Percentiles rank a stretch among this genome's conserved stretches.
Evolutionary conservation across 2,113 vertebrate species (phyloP).

Genomic region (Epinephelus fuscoguttatus): DNA sequence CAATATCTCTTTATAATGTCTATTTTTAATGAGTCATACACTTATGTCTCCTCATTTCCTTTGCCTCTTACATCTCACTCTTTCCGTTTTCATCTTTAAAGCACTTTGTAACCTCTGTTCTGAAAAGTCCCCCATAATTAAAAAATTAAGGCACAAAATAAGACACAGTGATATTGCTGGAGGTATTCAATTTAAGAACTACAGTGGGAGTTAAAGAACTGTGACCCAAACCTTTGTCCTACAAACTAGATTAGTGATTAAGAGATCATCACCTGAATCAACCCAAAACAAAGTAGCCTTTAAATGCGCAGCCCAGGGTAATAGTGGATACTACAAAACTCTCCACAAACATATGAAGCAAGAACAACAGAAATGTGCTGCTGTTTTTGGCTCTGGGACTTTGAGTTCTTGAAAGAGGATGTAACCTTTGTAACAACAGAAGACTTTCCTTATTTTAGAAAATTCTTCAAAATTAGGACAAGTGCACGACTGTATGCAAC

Average conservation of each 20-base stretch:
- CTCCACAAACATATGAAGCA: background rate
- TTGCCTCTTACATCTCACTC: background rate
- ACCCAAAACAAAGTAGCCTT: background rate
- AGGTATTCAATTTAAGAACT: background rate
- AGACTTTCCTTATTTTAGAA: background rate
- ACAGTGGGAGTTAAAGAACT: background rate
- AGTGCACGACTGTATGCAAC: background rate
- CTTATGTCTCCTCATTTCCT: background rate
- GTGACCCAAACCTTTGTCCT: background rate
- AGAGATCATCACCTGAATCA: background rate
- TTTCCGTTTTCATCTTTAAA: background rate
- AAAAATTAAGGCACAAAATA: background rate
- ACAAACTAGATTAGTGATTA: background rate
- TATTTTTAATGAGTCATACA: background rate
- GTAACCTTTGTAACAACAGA: background rate
- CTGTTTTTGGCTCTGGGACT: background rate
- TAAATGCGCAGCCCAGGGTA: background rate
- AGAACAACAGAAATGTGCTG: background rate
- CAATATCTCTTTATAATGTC: background rate
- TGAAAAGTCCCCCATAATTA: background rate
- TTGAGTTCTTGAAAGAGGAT: background rate
- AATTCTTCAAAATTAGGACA: background rate
- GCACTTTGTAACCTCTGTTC: background rate
- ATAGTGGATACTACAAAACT: background rate
- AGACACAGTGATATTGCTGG: background rate